phyloP scores from a whole-genome alignment of 2,888 invertebrate genomes.

The Volucella zonaria region DNA sequence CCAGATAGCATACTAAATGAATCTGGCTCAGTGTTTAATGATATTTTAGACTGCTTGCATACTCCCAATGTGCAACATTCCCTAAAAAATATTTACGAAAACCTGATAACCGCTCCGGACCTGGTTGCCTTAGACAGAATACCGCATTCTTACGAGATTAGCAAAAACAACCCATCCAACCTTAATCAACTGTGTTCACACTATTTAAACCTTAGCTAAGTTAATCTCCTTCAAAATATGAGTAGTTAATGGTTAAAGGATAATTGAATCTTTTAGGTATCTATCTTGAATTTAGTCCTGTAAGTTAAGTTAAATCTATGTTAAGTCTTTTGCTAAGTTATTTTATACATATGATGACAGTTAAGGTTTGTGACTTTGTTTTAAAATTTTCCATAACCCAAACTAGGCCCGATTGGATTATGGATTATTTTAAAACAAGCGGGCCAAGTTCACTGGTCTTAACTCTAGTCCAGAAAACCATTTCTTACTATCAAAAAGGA shows the following conservation, averaged over 20 bases:
- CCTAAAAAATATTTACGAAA: constrained; percentile 34
- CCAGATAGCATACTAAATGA: constrained; percentile 77
- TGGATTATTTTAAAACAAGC: constrained; percentile 45
- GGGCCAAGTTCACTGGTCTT: constrained; percentile 40
- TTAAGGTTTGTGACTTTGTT: constrained; percentile 36
- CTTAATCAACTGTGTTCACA: neutral
- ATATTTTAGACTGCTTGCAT: constrained; percentile 52
- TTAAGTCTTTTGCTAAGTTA: neutral
- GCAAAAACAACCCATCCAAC: neutral
- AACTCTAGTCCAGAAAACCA: neutral
- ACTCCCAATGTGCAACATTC: constrained; percentile 42
- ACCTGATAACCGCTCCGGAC: constrained; percentile 37
- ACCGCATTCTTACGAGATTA: constrained; percentile 3
- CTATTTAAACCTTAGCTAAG: constrained; percentile 16
- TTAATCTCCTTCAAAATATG: neutral
- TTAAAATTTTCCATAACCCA: constrained; percentile 46
- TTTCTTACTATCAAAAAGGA: constrained; percentile 29
- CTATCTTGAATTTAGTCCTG: constrained; percentile 15
- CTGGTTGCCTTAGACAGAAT: constrained; percentile 6
- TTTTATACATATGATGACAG: neutral
- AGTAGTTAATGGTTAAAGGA: neutral
- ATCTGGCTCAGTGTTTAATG: constrained; percentile 47
- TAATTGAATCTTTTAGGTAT: constrained; percentile 23
- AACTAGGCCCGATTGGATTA: constrained; percentile 47
- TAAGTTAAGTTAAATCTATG: neutral